Base-by-base conservation (phyloP, 2,113 vertebrate genomes). In the Rafetus swinhoei region DNA sequence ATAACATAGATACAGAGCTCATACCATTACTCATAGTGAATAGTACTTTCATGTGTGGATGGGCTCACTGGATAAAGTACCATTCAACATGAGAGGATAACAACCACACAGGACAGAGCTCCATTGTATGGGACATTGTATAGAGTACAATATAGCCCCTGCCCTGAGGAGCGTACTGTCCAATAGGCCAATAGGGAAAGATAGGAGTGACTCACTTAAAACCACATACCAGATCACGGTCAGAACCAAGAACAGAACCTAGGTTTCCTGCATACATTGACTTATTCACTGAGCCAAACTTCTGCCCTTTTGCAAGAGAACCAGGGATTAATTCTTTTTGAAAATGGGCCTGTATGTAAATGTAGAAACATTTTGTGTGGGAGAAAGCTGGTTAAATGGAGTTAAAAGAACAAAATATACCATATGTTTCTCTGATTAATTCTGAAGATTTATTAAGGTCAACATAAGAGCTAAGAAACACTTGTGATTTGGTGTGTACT, bases 371-470 rank as follows among this genome's bases (percentile, higher is more conserved):
- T 97, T 97, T 96, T 97, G 95, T 97, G 96, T 95, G 94, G 95
- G 93, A 97, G 96, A 97, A 95, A 97, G 95, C 92, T 96, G 90
- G 91, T 97, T 97, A 97, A 97, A 97, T 93, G 94, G 96, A 97
- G 96, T 97, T 97, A 97, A 96, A 97, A 97, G 95, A 97, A 97
- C 94, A 98, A 97, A 98, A 98, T 94, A 97, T 97, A 98, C 96
- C 96, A 98, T 98, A 97, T 96, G 96, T 94, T 98, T 97, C 95
- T 91, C 93, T 93, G 96, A 98, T 98, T 98, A 97, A 97, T 97
- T 98, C 90, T 97, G 97, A 98, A 98, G 87, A 92, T 91, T 97
- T 95, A 95, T 97, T 98, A 98, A 97, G 97, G 97, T 97, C 97
- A 98, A 93, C 92, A 95, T 89, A 94, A 97, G 97, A 97, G 91